These are phyloP conservation scores for Perca schrenkii DNA, from an alignment of 2,113 vertebrate genomes.

Conservation along the genomic window DNA sequence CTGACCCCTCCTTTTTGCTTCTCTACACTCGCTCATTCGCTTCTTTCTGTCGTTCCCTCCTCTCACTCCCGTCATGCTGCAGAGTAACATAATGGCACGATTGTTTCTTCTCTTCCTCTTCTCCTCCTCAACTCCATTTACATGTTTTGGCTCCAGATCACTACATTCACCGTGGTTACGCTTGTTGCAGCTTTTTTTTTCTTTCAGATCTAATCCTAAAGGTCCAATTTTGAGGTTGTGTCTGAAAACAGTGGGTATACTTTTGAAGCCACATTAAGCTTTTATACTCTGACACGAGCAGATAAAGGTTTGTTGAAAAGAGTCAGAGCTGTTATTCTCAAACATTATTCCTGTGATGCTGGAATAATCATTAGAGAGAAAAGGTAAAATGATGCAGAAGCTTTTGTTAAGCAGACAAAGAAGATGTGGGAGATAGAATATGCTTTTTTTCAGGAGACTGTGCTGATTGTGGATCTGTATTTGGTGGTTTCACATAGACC, in stretches of 20 bases:
- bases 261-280: slow-evolving; percentile 5
- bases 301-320: slow-evolving; percentile 17
- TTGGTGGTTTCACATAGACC: slow-evolving; percentile 31
- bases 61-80: slow-evolving; percentile 63
- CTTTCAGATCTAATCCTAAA: slow-evolving; percentile 26
- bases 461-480: slow-evolving; percentile 15
- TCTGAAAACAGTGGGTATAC: background rate
- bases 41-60: slow-evolving; percentile 37
- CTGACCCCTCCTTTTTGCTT: slow-evolving; percentile 31
- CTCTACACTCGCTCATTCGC: slow-evolving; percentile 39
- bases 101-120: slow-evolving; percentile 50
- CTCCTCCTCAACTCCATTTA: slow-evolving; percentile 26
- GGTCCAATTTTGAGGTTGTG: slow-evolving; percentile 13
- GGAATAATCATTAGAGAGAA: slow-evolving; percentile 3
- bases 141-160: slow-evolving; percentile 48
- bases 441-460: slow-evolving; percentile 20
- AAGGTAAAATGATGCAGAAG: background rate
- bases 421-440: background rate
- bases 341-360: background rate
- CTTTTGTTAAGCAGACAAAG: slow-evolving; percentile 12
- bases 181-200: slow-evolving; percentile 36
- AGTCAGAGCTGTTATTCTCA: slow-evolving; percentile 1
- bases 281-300: slow-evolving; percentile 14
- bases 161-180: slow-evolving; percentile 33
- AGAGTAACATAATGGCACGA: slow-evolving; percentile 76